Evolutionary conservation across 2,888 invertebrate species (phyloP), one percentile per base, ranked within the genome.

Genomic region (Fissipunctia ypsillon): DNA sequence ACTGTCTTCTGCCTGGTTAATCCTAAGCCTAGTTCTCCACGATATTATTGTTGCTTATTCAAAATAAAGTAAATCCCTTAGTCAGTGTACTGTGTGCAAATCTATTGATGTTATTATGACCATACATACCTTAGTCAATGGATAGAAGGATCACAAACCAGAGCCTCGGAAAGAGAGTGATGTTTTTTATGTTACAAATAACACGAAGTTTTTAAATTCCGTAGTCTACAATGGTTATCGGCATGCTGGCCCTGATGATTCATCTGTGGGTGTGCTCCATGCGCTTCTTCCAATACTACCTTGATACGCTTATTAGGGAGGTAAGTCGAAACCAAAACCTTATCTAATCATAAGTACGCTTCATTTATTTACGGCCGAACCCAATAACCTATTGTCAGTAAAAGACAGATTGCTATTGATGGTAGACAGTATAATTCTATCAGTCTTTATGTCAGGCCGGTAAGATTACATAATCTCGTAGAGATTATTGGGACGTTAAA

Each of bases 221-320:
- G 6, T 90, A 96, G 96, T 92, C 93, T 2, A 92, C 94, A 7
- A 96, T 95, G 96, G 91, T 96, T 76, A 80, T 94, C 67, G 96
- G 96, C 45, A 94, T 95, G 95, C 88, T 96, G 84, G 93, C 96
- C 3, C 90, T 96, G 84, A 96, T 96, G 96, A 88, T 95, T 52
- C 96, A 96, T 86, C 83, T 96, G 76, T 96, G 96, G 96, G 96
- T 96, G 73, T 96, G 96, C 86, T 91, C 91, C 73, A 96, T 94
- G 95, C 91, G 95, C 48, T 95, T 96, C 90, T 94, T 95, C 88
- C 95, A 95, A 87, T 96, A 95, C 85, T 96, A 96, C 85, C 90
- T 96, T 86, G 96, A 96, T 79, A 94, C 94, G 43, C 87, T 96
- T 64, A 95, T 96, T 84, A 94, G 87, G 91, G 95, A 96, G 71